A percentile compares a stretch with the other conserved stretches of the same genome.
Evolutionary conservation across 2,888 invertebrate genomes (phyloP).

Genomic region (Balanococcus diminutus): DNA sequence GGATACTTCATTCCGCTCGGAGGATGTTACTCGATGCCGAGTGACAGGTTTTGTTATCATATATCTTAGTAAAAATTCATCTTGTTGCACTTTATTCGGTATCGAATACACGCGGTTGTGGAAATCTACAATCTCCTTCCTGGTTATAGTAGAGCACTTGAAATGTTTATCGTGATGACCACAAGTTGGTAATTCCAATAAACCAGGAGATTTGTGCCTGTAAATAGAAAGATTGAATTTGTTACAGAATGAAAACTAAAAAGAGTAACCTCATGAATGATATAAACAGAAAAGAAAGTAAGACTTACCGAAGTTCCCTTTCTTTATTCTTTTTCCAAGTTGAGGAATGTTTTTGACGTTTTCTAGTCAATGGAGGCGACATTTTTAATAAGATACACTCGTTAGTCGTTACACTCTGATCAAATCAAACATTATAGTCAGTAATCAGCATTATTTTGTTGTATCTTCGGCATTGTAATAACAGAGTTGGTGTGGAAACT

Average conservation of each 20-base stretch:
- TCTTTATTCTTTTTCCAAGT: neutral
- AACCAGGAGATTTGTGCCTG: neutral
- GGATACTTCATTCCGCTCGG: too few species aligned
- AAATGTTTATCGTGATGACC: neutral
- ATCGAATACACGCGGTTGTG: neutral
- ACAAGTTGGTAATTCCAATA: neutral
- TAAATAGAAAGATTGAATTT: too few species aligned
- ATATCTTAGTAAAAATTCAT: neutral
- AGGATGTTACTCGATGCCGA: neutral
- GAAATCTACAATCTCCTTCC: neutral
- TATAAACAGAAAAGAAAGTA: neutral
- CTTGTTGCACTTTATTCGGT: neutral
- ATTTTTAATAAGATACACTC: neutral
- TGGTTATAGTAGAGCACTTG: neutral
- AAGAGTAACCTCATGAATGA: too few species aligned
- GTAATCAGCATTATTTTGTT: neutral
- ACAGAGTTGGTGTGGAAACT: neutral
- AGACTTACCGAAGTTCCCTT: neutral
- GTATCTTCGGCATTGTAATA: neutral
- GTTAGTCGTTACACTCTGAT: neutral
- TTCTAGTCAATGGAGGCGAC: neutral
- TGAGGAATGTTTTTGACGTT: neutral
- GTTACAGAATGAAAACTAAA: too few species aligned
- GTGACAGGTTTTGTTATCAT: neutral
- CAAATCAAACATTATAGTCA: neutral